These are phyloP conservation scores for Caerostris darwini DNA, from an alignment of 1,140 invertebrate genomes.

Conservation along the genomic window DNA sequence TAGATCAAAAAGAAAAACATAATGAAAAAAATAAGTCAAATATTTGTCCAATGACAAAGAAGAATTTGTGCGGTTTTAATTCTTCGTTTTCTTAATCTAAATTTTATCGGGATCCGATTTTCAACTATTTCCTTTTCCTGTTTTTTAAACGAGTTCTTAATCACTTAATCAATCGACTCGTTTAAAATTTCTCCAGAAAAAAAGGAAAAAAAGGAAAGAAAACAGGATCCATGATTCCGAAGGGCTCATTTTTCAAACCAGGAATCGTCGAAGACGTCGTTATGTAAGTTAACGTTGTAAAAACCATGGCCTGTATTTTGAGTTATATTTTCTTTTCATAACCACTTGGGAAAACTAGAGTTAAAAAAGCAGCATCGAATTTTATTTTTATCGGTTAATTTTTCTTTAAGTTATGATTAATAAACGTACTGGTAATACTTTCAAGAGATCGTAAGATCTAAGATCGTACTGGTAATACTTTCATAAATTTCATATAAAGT, in stretches of 20 bases:
- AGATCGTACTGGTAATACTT: too few relatives aligned
- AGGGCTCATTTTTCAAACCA: background rate
- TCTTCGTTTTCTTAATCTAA: conserved; percentile 4
- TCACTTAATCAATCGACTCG: conserved; percentile 39
- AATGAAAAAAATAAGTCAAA: too few relatives aligned
- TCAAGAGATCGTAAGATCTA: too few relatives aligned
- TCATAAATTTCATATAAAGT: too few relatives aligned
- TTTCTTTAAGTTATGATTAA: background rate
- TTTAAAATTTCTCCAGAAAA: background rate
- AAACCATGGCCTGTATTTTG: background rate
- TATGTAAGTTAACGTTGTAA: background rate
- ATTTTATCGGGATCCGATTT: conserved; percentile 22
- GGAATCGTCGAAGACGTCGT: background rate
- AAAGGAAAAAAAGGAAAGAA: background rate
- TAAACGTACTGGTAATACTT: too few relatives aligned
- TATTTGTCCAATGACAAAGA: conserved; percentile 20
- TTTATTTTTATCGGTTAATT: background rate
- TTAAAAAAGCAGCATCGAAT: background rate
- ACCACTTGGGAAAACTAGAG: background rate
- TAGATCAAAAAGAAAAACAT: too few relatives aligned
- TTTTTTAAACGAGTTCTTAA: conserved; percentile 38
- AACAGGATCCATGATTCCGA: background rate
- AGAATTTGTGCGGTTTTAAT: conserved; percentile 15
- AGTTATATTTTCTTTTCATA: conserved; percentile 1
- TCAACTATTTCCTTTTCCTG: background rate